A percentile compares a stretch with the other conserved stretches of the same genome.
Conservation (phyloP, 2,888 invertebrate genomes). For the Lepas anatifera region DNA sequence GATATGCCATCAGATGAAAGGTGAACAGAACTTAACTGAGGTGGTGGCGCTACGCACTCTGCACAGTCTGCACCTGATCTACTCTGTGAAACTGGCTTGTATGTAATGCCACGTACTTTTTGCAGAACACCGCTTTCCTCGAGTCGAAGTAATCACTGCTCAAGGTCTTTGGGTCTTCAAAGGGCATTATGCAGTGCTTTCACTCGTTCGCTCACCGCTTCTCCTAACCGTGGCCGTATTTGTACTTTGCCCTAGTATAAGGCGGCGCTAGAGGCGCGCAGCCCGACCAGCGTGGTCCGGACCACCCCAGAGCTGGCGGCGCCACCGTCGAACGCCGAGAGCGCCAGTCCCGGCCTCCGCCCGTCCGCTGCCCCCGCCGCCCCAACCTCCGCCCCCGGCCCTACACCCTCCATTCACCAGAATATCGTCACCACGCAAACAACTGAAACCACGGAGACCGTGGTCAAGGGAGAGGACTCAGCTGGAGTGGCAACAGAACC, state of each 20-base stretch:
- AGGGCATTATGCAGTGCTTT: neutral
- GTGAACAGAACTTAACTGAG: no score
- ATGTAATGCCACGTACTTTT: neutral
- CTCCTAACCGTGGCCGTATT: neutral
- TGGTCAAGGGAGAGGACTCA: neutral
- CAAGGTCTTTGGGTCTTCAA: neutral
- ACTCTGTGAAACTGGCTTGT: no score
- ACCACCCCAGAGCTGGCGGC: no score
- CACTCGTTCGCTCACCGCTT: neutral
- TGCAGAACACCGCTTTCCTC: neutral
- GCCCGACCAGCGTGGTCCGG: neutral
- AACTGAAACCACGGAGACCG: neutral
- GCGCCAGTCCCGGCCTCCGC: no score
- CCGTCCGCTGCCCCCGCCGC: neutral
- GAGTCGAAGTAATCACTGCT: neutral
- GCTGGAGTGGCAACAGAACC: neutral
- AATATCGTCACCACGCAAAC: no score
- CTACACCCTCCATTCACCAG: no score
- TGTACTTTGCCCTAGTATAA: neutral
- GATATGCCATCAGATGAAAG: no score
- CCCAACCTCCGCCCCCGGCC: neutral
- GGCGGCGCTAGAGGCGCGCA: neutral
- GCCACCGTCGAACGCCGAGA: no score
- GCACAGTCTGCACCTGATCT: no score
- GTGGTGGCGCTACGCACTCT: no score